Evolutionary conservation across 2,797 vertebrate species (phyloP).

Genomic region (Trachops cirrhosus): DNA sequence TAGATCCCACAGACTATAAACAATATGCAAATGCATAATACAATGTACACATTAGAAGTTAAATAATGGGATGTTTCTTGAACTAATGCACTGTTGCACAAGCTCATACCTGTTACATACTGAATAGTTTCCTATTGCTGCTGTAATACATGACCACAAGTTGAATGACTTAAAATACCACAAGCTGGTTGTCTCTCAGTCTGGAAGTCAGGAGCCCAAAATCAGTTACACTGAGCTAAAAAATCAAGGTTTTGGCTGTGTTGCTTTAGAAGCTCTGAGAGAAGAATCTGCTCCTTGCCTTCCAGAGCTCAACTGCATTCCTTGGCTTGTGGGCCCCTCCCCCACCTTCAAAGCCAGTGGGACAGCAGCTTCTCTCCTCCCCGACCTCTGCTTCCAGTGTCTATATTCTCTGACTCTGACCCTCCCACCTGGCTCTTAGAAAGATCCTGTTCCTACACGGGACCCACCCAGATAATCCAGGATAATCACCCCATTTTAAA

Average conservation of each 20-base stretch:
- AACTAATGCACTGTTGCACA: not conserved
- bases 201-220: not conserved
- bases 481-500: too few relatives aligned
- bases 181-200: not conserved
- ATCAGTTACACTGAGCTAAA: not conserved
- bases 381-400: not conserved
- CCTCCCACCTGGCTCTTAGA: not conserved
- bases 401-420: not conserved
- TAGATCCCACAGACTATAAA: not conserved
- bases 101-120: too few relatives aligned
- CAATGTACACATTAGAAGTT: not conserved
- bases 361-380: not conserved
- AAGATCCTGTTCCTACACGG: not conserved
- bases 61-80: not conserved
- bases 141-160: not conserved
- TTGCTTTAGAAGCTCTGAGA: not conserved
- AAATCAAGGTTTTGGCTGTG: fast-evolving
- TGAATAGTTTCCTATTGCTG: fast-evolving
- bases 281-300: not conserved
- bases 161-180: not conserved
- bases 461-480: not conserved
- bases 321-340: not conserved
- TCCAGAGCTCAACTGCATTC: not conserved
- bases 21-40: not conserved
- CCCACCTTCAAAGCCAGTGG: not conserved